These are phyloP conservation scores for Chrysotoxum bicinctum DNA, from an alignment of 2,888 invertebrate genomes.

Conservation along the genomic window DNA sequence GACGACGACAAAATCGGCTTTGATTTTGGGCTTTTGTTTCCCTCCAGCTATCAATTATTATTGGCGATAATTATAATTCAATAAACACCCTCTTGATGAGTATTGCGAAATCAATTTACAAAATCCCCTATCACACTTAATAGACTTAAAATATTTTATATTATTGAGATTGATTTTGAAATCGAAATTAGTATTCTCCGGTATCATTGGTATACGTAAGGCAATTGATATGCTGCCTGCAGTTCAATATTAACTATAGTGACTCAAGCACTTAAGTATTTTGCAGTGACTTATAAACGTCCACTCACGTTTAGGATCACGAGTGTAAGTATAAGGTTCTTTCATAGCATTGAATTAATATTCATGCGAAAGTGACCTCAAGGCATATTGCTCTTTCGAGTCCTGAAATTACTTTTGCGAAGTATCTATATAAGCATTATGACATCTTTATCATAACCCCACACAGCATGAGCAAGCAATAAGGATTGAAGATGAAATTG, in stretches of 20 bases:
- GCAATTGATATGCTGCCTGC: constrained; percentile 31
- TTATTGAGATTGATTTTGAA: constrained; percentile 53
- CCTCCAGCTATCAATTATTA: constrained; percentile 2
- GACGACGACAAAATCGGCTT: background rate
- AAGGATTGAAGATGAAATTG: constrained; percentile 16
- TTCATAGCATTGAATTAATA: background rate
- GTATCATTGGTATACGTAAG: constrained; percentile 25
- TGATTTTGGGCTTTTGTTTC: background rate
- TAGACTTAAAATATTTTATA: constrained; percentile 25
- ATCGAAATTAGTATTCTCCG: constrained; percentile 53
- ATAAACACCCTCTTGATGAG: constrained; percentile 27
- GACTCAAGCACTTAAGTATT: constrained; percentile 1
- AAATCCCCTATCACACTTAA: constrained; percentile 45
- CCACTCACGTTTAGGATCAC: background rate
- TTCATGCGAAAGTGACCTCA: background rate
- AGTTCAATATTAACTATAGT: background rate
- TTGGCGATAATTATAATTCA: constrained; percentile 32
- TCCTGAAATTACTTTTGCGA: background rate
- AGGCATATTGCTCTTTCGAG: background rate
- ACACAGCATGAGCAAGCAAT: background rate
- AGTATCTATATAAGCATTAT: background rate
- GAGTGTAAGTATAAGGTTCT: background rate
- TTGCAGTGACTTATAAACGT: background rate
- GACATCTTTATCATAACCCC: background rate
- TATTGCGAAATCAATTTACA: constrained; percentile 46